Conservation (phyloP, 2,113 vertebrate genomes). For the Anser cygnoides region DNA sequence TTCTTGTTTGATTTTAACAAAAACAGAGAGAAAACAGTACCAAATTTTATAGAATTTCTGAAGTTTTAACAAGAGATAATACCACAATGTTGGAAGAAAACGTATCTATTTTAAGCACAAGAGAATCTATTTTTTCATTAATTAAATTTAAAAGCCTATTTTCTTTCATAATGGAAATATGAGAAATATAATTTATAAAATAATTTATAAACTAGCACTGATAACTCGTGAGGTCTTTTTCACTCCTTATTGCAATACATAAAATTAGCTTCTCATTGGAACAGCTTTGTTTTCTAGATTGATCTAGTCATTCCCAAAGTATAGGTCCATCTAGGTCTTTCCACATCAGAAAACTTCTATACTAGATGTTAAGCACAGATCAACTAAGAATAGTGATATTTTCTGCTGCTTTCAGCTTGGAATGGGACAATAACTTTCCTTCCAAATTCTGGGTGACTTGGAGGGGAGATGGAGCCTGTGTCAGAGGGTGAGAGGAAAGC, state of each 20-base stretch:
- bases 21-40: not conserved
- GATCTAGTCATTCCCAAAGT: not conserved
- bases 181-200: not conserved
- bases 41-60: not conserved
- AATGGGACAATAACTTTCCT: not conserved
- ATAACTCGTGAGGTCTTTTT: not conserved
- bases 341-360: not conserved
- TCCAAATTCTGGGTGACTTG: not conserved
- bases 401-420: not conserved
- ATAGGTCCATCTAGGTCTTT: not conserved
- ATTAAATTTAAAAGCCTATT: not conserved
- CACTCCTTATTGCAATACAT: not conserved
- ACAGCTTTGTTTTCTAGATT: not conserved
- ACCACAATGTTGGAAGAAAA: not conserved
- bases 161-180: not conserved
- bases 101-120: not conserved
- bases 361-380: not conserved
- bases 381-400: not conserved
- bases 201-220: not conserved
- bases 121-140: not conserved
- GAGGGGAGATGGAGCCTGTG: not conserved
- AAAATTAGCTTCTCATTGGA: not conserved
- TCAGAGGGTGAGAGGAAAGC: not conserved
- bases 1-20: not conserved
- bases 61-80: not conserved